Percentiles rank a stretch among this genome's conserved stretches.
These are phyloP conservation scores for Carassius carassius DNA, from an alignment of 2,113 vertebrate genomes.

Conservation along the genomic window DNA sequence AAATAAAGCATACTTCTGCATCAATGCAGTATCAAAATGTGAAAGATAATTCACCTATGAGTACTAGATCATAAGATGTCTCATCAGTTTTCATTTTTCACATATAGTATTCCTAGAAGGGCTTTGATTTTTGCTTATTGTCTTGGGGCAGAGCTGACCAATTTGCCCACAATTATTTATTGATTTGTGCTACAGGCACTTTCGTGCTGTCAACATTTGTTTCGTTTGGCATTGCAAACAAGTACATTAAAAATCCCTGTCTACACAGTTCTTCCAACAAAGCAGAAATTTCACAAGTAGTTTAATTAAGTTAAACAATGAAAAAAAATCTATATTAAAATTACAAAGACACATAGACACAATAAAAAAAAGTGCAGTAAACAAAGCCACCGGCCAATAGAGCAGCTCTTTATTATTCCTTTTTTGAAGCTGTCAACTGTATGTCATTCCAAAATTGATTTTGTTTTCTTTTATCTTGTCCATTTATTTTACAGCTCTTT, in stretches of 20 bases:
- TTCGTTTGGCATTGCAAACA: constrained; percentile 20
- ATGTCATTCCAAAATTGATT: constrained; percentile 40
- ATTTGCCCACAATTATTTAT: constrained; percentile 21
- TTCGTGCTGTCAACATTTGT: not conserved
- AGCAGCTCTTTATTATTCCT: not conserved
- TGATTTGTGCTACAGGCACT: not conserved
- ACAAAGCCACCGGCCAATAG: not conserved
- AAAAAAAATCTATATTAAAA: constrained; percentile 25
- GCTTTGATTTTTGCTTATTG: not conserved
- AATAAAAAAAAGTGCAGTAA: not conserved
- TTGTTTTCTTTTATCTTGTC: constrained; percentile 33
- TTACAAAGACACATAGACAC: constrained; percentile 8
- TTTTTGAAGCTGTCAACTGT: constrained; percentile 11
- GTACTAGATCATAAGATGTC: constrained; percentile 5
- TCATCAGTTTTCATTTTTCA: not conserved
- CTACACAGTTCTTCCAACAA: not conserved
- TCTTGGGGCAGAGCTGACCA: not conserved
- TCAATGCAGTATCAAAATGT: not conserved
- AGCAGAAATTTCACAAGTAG: not conserved
- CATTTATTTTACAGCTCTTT: constrained; percentile 38
- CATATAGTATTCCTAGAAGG: not conserved
- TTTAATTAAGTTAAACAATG: constrained; percentile 5
- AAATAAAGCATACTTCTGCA: not conserved
- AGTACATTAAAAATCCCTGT: not conserved
- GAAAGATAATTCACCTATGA: not conserved